These are phyloP conservation scores for Scrobipalpa costella DNA, from an alignment of 2,888 invertebrate species.

Conservation along the genomic window DNA sequence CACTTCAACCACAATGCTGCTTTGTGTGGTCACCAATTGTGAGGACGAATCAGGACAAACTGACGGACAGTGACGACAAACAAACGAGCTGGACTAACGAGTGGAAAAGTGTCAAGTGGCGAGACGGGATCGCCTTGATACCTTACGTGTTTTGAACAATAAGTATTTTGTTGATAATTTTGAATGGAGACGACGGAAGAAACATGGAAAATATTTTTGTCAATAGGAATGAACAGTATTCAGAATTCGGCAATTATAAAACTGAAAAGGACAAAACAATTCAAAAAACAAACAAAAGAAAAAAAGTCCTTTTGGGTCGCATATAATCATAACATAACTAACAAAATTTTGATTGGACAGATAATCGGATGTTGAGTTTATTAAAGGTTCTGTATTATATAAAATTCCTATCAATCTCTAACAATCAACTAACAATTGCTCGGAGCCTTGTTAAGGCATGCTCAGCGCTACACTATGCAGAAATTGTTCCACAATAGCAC, in stretches of 20 bases:
- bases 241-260: not conserved
- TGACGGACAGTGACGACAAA: conserved; percentile 67
- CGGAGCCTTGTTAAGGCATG: conserved; percentile 6
- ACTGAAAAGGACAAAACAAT: not conserved
- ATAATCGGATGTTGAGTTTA: too few species aligned
- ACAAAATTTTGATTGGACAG: too few species aligned
- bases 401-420: too few species aligned
- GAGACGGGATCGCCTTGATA: conserved; percentile 15
- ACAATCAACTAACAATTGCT: not conserved
- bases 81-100: conserved; percentile 77
- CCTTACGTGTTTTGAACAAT: conserved; percentile 20
- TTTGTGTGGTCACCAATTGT: conserved; percentile 64
- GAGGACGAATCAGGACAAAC: conserved; percentile 48
- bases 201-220: not conserved
- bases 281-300: not conserved
- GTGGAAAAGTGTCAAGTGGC: conserved; percentile 67
- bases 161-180: not conserved
- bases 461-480: conserved; percentile 5
- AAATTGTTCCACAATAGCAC: conserved; percentile 9
- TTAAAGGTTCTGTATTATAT: too few species aligned
- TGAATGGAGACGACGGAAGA: not conserved
- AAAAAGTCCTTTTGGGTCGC: too few species aligned
- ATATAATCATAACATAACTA: too few species aligned
- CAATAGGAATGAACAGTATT: not conserved
- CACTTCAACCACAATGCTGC: conserved; percentile 29